These are phyloP conservation scores for Rhadinocentrus ornatus DNA, from an alignment of 2,797 vertebrate species.

Conservation along the genomic window DNA sequence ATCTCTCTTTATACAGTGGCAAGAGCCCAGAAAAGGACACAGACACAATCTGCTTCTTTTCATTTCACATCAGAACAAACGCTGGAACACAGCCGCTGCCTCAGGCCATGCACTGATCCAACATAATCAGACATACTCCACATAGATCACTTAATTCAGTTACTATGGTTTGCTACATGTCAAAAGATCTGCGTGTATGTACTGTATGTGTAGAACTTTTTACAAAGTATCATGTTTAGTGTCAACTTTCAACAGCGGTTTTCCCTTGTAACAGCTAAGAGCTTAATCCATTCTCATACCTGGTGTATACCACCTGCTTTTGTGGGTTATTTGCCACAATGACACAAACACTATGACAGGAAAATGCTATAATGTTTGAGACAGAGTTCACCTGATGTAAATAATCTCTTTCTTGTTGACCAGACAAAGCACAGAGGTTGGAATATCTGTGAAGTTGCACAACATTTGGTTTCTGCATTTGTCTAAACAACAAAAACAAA, in stretches of 20 bases:
- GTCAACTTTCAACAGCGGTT: not conserved
- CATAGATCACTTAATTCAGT: constrained; percentile 50
- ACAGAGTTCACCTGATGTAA: too few species aligned
- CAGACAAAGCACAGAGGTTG: too few species aligned
- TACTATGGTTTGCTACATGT: constrained; percentile 31
- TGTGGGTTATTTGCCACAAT: too few species aligned
- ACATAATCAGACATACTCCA: constrained; percentile 62
- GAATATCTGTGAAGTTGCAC: too few species aligned
- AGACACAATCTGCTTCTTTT: constrained; percentile 58
- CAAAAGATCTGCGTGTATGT: constrained; percentile 1
- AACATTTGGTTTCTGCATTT: too few species aligned
- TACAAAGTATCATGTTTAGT: not conserved
- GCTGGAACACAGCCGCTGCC: constrained; percentile 39
- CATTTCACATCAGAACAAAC: constrained; percentile 50
- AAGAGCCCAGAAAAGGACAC: constrained; percentile 13
- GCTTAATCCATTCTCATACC: not conserved
- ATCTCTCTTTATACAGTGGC: constrained; percentile 16
- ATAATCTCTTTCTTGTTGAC: too few species aligned
- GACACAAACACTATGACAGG: too few species aligned
- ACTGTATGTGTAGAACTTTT: not conserved
- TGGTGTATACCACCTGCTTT: not conserved
- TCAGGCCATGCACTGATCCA: constrained; percentile 51
- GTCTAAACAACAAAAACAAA: too few species aligned
- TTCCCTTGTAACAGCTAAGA: not conserved
- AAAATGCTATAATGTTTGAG: too few species aligned